Evolutionary conservation across 2,888 invertebrate species (phyloP).

Genomic region (Hyles lineata): DNA sequence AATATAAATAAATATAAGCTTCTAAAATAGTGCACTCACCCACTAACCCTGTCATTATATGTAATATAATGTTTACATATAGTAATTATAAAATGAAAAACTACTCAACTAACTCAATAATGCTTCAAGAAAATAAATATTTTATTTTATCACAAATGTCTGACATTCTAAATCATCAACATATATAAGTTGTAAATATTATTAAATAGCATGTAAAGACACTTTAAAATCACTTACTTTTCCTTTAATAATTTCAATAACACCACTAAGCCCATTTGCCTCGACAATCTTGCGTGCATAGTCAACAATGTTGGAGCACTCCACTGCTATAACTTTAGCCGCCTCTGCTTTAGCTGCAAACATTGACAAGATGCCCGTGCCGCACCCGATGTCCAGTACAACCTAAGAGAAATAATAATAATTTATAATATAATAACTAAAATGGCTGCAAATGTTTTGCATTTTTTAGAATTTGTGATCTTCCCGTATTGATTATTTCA

Average conservation of each 20-base stretch:
- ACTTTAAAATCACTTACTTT: constrained; percentile 75
- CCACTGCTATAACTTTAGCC: constrained; percentile 96
- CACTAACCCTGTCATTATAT: background rate
- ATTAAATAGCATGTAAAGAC: background rate
- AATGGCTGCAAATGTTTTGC: too few relatives aligned
- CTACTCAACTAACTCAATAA: too few relatives aligned
- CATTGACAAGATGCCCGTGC: constrained; percentile 99
- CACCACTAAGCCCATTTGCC: constrained; percentile 91
- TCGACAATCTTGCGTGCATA: constrained; percentile 98
- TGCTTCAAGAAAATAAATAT: too few relatives aligned
- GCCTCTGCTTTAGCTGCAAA: constrained; percentile 99
- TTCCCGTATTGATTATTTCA: too few relatives aligned
- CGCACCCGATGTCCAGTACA: constrained; percentile 99
- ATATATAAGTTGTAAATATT: too few relatives aligned
- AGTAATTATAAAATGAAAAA: background rate
- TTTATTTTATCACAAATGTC: too few relatives aligned
- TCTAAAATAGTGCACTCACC: too few relatives aligned
- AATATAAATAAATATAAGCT: too few relatives aligned
- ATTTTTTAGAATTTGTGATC: too few relatives aligned
- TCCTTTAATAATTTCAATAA: constrained; percentile 94
- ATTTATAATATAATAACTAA: too few relatives aligned
- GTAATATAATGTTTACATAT: background rate
- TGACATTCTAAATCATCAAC: too few relatives aligned
- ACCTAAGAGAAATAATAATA: background rate
- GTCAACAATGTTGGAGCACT: constrained; percentile 99